Percentiles rank a stretch among this genome's conserved stretches.
These are phyloP conservation scores for Acronicta aceris DNA, from an alignment of 2,888 invertebrate genomes.

Conservation along the genomic window DNA sequence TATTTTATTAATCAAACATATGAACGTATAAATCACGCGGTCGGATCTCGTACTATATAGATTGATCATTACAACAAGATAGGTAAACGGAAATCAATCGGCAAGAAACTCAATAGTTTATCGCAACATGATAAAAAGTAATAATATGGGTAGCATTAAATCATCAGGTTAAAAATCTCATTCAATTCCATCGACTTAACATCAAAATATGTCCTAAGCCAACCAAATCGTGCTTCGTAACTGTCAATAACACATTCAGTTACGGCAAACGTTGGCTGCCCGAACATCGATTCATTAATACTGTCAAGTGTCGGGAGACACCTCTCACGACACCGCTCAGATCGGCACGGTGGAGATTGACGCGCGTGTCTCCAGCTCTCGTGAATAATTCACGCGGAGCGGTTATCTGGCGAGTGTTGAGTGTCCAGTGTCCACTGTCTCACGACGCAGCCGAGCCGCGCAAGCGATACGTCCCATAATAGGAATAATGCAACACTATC, in stretches of 20 bases:
- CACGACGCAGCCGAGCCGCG: slow-evolving; percentile 17
- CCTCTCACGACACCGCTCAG: slow-evolving; percentile 49
- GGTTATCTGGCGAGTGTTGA: slow-evolving; percentile 54
- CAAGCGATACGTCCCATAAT: slow-evolving; percentile 44
- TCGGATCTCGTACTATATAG: too few species aligned
- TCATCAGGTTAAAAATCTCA: background rate
- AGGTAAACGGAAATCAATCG: too few species aligned
- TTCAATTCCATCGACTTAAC: slow-evolving; percentile 5
- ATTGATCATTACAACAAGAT: too few species aligned
- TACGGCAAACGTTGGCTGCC: slow-evolving; percentile 18
- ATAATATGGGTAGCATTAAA: background rate
- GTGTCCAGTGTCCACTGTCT: slow-evolving; percentile 38
- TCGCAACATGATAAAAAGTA: too few species aligned
- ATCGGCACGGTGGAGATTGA: slow-evolving; percentile 56
- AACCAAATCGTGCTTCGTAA: slow-evolving; percentile 19
- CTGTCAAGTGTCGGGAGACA: slow-evolving; percentile 55
- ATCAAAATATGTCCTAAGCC: slow-evolving; percentile 9
- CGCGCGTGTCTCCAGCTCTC: slow-evolving; percentile 51
- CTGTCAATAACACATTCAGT: slow-evolving; percentile 31
- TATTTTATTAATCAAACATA: too few species aligned
- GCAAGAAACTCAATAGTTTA: too few species aligned
- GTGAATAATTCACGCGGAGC: slow-evolving; percentile 65
- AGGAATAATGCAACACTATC: slow-evolving; percentile 56
- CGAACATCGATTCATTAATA: slow-evolving; percentile 55
- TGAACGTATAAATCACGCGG: too few species aligned